Evolutionary conservation across 2,113 vertebrate genomes (phyloP).

Genomic region (Erinaceus europaeus): DNA sequence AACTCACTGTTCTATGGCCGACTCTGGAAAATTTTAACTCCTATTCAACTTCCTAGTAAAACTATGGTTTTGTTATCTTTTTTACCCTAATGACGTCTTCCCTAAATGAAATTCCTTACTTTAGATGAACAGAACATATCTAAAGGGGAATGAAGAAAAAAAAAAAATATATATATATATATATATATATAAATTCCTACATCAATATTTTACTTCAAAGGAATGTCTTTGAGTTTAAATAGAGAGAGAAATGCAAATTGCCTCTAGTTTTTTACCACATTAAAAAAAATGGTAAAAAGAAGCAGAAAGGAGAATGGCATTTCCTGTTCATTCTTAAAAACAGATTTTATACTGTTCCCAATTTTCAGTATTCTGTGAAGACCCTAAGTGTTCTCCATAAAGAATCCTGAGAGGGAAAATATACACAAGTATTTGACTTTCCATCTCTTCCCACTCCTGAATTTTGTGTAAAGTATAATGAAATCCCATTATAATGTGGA

Average conservation of each 20-base stretch:
- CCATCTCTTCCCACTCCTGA: not conserved
- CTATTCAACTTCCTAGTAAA: not conserved
- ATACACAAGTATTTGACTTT: not conserved
- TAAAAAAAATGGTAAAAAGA: not conserved
- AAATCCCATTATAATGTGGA: slow-evolving; percentile 46
- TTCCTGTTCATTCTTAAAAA: slow-evolving; percentile 27
- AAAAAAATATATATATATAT: not conserved
- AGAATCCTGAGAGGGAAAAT: not conserved
- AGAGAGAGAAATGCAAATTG: slow-evolving; percentile 31
- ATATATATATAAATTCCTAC: not conserved
- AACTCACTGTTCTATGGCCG: too few species aligned
- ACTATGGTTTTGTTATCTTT: too few species aligned
- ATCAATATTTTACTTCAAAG: slow-evolving; percentile 44
- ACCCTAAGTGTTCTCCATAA: not conserved
- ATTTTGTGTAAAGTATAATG: slow-evolving; percentile 21
- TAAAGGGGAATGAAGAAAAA: not conserved
- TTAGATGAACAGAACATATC: slow-evolving; percentile 47
- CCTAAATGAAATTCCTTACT: slow-evolving; percentile 35
- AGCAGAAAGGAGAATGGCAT: not conserved
- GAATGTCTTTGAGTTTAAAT: not conserved
- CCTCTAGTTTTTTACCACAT: slow-evolving; percentile 7
- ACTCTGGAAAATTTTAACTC: not conserved
- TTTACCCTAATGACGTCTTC: not conserved
- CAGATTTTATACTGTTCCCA: not conserved
- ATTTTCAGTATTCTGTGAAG: slow-evolving; percentile 9